Conservation (phyloP, 2,888 invertebrate genomes). For the Ditula angustiorana region DNA sequence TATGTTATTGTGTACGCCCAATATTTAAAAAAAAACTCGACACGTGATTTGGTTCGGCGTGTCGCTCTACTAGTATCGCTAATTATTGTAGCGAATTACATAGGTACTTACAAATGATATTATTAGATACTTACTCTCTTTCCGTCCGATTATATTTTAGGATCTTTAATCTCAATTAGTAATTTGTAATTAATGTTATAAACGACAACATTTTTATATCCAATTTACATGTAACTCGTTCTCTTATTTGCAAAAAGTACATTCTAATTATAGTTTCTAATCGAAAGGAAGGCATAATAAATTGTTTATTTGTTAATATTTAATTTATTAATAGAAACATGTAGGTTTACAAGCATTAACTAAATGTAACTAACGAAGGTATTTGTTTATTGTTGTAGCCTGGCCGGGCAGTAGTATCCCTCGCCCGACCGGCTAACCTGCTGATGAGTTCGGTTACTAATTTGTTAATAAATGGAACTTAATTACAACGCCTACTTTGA, state of each 20-base stretch:
- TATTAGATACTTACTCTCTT: slow-evolving; percentile 16
- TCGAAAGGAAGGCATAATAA: slow-evolving; percentile 63
- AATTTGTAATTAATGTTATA: slow-evolving; percentile 5
- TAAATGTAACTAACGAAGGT: slow-evolving; percentile 77
- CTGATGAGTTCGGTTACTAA: slow-evolving; percentile 78
- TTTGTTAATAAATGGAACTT: slow-evolving; percentile 83
- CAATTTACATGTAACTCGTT: neutral
- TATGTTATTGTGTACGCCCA: no score
- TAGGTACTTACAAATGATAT: slow-evolving; percentile 20
- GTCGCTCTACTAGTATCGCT: slow-evolving; percentile 7
- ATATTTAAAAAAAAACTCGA: no score
- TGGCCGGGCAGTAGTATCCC: slow-evolving; percentile 50
- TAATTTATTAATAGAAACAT: slow-evolving; percentile 80
- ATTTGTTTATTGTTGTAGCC: slow-evolving; percentile 73
- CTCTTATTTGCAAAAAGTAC: slow-evolving; percentile 44
- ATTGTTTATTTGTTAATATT: slow-evolving; percentile 79
- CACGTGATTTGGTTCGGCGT: neutral
- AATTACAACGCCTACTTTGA: slow-evolving; percentile 62
- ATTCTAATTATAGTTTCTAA: slow-evolving; percentile 44
- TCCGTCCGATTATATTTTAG: slow-evolving; percentile 41
- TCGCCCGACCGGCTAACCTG: slow-evolving; percentile 59
- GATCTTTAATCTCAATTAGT: slow-evolving; percentile 7
- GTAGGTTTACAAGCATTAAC: slow-evolving; percentile 64
- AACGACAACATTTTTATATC: slow-evolving; percentile 6
- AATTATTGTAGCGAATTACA: slow-evolving; percentile 21